Conservation (phyloP, 2,888 invertebrate species). For the Rhamnusium bicolor region DNA sequence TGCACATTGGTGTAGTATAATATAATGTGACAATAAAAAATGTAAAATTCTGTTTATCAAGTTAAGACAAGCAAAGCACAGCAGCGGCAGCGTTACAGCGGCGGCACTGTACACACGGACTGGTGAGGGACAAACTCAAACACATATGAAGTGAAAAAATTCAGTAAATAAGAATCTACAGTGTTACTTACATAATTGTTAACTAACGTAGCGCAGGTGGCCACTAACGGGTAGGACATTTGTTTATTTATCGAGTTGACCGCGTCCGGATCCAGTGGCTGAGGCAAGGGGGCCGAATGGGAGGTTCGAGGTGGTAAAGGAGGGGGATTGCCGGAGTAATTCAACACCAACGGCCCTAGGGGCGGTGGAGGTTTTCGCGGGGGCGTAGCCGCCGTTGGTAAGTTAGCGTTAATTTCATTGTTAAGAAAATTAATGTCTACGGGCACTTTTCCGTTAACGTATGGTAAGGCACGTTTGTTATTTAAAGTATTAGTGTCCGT, state of each 20-base stretch:
- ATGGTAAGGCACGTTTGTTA: slow-evolving; percentile 50
- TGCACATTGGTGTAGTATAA: no score
- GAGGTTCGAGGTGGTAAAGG: slow-evolving; percentile 76
- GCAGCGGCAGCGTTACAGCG: slow-evolving; percentile 43
- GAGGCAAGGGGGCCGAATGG: slow-evolving; percentile 60
- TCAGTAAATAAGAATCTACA: slow-evolving; percentile 26
- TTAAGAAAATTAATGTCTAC: slow-evolving; percentile 57
- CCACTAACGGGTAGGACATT: slow-evolving; percentile 78
- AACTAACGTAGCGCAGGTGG: slow-evolving; percentile 72
- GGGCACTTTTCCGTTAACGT: slow-evolving; percentile 60
- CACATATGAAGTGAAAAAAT: slow-evolving; percentile 18
- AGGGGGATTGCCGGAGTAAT: slow-evolving; percentile 69
- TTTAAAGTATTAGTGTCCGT: slow-evolving; percentile 44
- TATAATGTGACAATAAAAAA: slow-evolving; percentile 30
- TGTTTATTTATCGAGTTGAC: slow-evolving; percentile 78
- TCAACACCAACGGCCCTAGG: slow-evolving; percentile 57
- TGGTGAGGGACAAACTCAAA: slow-evolving; percentile 30
- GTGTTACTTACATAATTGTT: slow-evolving; percentile 72
- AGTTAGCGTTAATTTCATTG: slow-evolving; percentile 63
- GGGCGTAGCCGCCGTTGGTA: slow-evolving; percentile 29
- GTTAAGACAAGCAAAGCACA: slow-evolving; percentile 42
- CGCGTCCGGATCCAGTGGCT: slow-evolving; percentile 67
- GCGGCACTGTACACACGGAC: slow-evolving; percentile 46
- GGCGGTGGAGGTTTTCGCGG: slow-evolving; percentile 28
- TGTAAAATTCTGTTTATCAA: slow-evolving; percentile 29